Conservation (phyloP, 30 jellyfish, hydroid and myxozoan genomes). For the Chironex yamaguchii region DNA sequence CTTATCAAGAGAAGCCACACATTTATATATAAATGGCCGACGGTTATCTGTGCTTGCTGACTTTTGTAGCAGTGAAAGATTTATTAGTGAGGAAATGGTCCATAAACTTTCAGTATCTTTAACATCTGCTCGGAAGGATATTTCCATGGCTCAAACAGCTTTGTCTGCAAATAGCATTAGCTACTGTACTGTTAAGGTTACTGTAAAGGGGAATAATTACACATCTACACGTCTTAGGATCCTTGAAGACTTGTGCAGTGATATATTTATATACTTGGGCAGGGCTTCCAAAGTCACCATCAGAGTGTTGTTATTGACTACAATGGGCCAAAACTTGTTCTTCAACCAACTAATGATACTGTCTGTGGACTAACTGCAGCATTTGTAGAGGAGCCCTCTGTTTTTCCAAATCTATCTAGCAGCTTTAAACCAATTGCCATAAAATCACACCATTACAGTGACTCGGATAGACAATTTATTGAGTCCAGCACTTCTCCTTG, state of each 20-base stretch:
- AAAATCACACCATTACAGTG: constrained; percentile 17
- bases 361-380: constrained; percentile 17
- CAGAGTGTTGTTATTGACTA: neutral
- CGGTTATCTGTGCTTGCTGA: constrained; percentile 38
- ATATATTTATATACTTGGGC: neutral
- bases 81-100: constrained; percentile 27
- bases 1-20: neutral
- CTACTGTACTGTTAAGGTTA: constrained; percentile 13
- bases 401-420: constrained; percentile 5
- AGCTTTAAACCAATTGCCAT: constrained; percentile 40
- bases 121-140: neutral
- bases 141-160: constrained; percentile 24
- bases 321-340: neutral
- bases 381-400: constrained; percentile 14
- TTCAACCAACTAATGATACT: neutral
- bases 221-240: neutral
- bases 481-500: constrained; percentile 42
- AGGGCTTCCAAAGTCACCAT: constrained; percentile 1
- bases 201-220: neutral
- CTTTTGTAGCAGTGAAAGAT: constrained; percentile 40
- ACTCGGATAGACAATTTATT: constrained; percentile 11
- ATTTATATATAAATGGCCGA: neutral
- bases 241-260: neutral
- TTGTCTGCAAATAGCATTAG: constrained; percentile 37
- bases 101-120: neutral